A percentile compares a stretch with the other conserved stretches of the same genome.
These are phyloP conservation scores for Stenoptilia bipunctidactyla DNA, from an alignment of 2,888 invertebrate genomes.

Conservation along the genomic window DNA sequence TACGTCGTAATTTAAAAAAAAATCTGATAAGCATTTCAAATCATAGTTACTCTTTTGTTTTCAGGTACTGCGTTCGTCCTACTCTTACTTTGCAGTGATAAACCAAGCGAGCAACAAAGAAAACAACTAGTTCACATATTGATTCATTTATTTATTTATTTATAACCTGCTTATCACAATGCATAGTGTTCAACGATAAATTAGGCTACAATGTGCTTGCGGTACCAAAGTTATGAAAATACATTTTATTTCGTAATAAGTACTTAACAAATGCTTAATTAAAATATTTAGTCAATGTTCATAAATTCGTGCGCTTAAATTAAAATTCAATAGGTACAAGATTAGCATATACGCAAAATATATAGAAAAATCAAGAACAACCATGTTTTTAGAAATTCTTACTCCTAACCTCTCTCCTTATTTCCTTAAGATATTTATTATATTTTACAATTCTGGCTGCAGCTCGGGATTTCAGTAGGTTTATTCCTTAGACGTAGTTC, in stretches of 20 bases:
- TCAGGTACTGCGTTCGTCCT: constrained; percentile 54
- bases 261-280: constrained; percentile 35
- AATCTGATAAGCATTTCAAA: no score
- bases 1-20: no score
- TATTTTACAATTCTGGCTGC: not conserved
- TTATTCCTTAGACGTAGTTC: not conserved
- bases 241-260: constrained; percentile 37
- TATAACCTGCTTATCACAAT: constrained; percentile 61
- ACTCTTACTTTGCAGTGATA: constrained; percentile 57
- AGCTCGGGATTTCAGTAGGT: not conserved
- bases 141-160: constrained; percentile 41
- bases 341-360: constrained; percentile 38
- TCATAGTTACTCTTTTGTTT: no score
- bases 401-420: not conserved
- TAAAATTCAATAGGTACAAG: constrained; percentile 24
- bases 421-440: not conserved
- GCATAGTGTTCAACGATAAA: constrained; percentile 59
- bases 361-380: constrained; percentile 37
- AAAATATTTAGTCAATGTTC: constrained; percentile 34
- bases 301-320: constrained; percentile 66
- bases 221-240: constrained; percentile 44
- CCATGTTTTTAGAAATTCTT: constrained; percentile 23
- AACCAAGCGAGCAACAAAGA: constrained; percentile 39
- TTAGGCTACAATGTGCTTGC: constrained; percentile 63
- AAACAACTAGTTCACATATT: constrained; percentile 36